Conservation (phyloP, 2,888 invertebrate species). For the Scaptomyza polygonia region DNA sequence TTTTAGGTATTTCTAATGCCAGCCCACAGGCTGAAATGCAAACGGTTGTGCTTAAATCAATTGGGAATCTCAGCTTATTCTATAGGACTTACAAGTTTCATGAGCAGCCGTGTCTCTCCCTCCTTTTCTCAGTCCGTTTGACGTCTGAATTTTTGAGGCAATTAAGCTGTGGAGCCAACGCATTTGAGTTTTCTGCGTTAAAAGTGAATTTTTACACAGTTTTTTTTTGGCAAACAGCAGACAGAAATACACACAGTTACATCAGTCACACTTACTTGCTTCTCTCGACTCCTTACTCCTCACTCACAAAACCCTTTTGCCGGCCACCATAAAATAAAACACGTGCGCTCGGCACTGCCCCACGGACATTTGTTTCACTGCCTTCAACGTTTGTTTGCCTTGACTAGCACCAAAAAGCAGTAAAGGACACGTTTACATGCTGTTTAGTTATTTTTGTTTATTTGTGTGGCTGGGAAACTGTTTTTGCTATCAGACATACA, state of each 20-base stretch:
- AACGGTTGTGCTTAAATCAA: constrained; percentile 8
- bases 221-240: constrained; percentile 37
- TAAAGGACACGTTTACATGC: constrained; percentile 62
- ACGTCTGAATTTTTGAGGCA: constrained; percentile 41
- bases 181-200: constrained; percentile 53
- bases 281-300: background rate
- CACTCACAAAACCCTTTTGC: background rate
- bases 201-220: constrained; percentile 68
- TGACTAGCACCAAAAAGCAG: constrained; percentile 53
- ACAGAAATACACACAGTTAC: constrained; percentile 15
- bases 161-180: constrained; percentile 17
- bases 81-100: constrained; percentile 13
- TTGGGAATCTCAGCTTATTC: background rate
- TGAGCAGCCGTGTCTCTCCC: background rate
- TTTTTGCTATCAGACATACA: constrained; percentile 29
- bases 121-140: constrained; percentile 12
- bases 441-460: constrained; percentile 32
- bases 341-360: constrained; percentile 43
- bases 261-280: constrained; percentile 2
- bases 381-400: constrained; percentile 53
- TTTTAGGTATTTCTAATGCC: constrained; percentile 13
- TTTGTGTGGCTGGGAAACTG: background rate
- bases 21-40: constrained; percentile 10
- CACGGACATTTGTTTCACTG: constrained; percentile 32
- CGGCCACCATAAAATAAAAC: constrained; percentile 14